phyloP scores from a whole-genome alignment of 2,113 vertebrate genomes.

The Gymnocephalus cernua region DNA sequence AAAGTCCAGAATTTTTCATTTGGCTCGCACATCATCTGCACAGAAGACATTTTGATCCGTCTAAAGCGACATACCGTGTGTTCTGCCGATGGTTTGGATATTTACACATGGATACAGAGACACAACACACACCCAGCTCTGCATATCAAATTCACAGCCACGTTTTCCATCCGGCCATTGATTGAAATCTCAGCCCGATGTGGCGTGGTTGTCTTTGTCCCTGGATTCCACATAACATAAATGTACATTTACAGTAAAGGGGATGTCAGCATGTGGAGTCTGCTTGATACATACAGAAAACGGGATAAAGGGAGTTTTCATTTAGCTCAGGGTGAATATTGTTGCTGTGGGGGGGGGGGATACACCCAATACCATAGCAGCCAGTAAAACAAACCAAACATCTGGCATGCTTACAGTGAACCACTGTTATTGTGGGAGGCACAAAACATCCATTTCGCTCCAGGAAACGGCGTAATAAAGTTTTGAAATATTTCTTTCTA shows the following conservation, averaged over 20 bases:
- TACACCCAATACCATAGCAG: too few species aligned
- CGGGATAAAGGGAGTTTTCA: not conserved
- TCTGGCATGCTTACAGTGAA: not conserved
- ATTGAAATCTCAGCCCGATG: slow-evolving; percentile 21
- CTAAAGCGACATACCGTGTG: not conserved
- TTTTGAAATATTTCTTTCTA: slow-evolving; percentile 29
- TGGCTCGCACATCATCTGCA: not conserved
- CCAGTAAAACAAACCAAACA: not conserved
- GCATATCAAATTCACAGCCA: slow-evolving; percentile 38
- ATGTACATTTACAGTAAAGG: slow-evolving; percentile 27
- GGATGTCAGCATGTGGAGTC: not conserved
- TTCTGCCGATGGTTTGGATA: slow-evolving; percentile 40
- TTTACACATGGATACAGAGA: slow-evolving; percentile 22
- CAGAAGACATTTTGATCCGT: not conserved
- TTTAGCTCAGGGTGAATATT: not conserved
- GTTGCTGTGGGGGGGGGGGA: not conserved
- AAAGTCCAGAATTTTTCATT: slow-evolving; percentile 23
- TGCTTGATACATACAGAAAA: not conserved
- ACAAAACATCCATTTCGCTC: not conserved
- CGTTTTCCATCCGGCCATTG: slow-evolving; percentile 19
- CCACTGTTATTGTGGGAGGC: not conserved
- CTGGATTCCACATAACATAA: slow-evolving; percentile 14
- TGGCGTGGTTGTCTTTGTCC: not conserved
- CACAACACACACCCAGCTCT: not conserved
- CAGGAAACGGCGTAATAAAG: not conserved